Evolutionary conservation across 2,888 invertebrate genomes (phyloP), one percentile per base, ranked within the genome.

Genomic region (Tubulanus polymorphus): DNA sequence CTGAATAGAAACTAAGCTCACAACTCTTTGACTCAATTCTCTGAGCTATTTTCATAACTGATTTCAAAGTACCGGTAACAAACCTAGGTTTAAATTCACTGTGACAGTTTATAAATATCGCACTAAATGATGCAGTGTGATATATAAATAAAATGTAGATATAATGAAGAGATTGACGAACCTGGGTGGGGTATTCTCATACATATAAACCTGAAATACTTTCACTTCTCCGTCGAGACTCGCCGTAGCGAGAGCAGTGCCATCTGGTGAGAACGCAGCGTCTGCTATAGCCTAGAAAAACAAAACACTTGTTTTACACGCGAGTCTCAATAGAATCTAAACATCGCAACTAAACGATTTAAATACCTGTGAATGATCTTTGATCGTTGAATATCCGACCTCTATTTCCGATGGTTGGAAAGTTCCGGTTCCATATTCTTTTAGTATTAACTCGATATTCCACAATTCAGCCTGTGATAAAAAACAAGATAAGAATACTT

Each of bases 251-350:
- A 96, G 84, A 10, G 94, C 94, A 20, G 92, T 91, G 29, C 93
- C 95, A 82, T 95, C 96, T 0, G 94, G 93, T 46, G 93, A 91
- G 79, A 95, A 89, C 32, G 91, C 87, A 12, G 91, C 91, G 81
- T 91, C 91, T 18, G 90, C 86, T 50, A 94, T 86, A 25, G 85
- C 83, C 69, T 85, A 68, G 51, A 72, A 74, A 60, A 53, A 55
- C 12, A n/a, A 3, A 15, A 50, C n/a, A n/a, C n/a, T n/a, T n/a
- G n/a, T n/a, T n/a, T 32, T 10, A 32, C 35, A 32, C 35, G 10
- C n/a, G n/a, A 32, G n/a, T 12, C 35, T 12, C 35, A 32, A 32
- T 32, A n/a, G 35, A n/a, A 32, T 32, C 35, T 32, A n/a, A 32
- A 10, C 35, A 32, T 10, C 55, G 55, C 41, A 57, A 32, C 41